Conservation (phyloP, 2,113 vertebrate genomes). For the Malurus melanocephalus region DNA sequence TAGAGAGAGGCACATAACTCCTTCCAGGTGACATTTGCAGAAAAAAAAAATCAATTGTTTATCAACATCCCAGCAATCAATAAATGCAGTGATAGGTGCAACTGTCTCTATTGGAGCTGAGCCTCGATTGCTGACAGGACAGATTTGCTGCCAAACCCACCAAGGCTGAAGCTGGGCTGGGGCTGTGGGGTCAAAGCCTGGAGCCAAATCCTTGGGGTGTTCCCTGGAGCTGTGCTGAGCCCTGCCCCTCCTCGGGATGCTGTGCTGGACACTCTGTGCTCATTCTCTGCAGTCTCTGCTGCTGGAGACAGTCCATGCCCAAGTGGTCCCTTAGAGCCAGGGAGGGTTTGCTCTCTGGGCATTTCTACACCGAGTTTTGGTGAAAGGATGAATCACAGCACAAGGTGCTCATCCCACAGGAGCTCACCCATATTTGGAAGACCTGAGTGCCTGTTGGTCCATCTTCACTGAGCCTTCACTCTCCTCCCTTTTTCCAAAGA, state of each 20-base stretch:
- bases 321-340: rapidly evolving
- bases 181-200: background rate
- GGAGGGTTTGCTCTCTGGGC: background rate
- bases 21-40: conserved; percentile 40
- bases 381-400: background rate
- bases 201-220: background rate
- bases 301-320: rapidly evolving
- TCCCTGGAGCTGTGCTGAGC: background rate
- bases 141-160: background rate
- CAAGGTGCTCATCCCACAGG: background rate
- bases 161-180: background rate
- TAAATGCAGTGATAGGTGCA: conserved; percentile 34
- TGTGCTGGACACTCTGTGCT: background rate
- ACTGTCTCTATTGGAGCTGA: background rate
- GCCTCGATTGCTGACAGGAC: background rate
- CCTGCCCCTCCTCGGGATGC: rapidly evolving
- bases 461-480: background rate
- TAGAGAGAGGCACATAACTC: conserved; percentile 8
- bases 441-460: background rate
- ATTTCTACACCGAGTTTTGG: background rate
- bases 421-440: background rate
- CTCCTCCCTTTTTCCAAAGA: background rate
- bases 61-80: conserved; percentile 9
- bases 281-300: background rate
- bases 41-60: conserved; percentile 35